These are phyloP conservation scores for Paraplagusia blochii DNA, from an alignment of 2,113 vertebrate genomes.

Conservation along the genomic window DNA sequence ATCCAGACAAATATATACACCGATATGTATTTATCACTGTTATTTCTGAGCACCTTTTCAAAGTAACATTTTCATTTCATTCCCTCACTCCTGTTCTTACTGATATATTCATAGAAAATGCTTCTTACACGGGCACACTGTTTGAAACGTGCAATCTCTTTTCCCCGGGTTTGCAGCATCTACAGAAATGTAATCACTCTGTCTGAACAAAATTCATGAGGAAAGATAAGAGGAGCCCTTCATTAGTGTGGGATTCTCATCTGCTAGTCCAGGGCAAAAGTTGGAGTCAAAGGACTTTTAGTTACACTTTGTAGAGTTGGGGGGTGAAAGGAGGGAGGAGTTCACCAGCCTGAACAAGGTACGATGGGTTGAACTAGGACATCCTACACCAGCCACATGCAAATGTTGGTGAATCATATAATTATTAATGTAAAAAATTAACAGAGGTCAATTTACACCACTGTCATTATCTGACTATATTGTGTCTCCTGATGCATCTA, in stretches of 20 bases:
- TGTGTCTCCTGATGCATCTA: no score
- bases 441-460: no score
- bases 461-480: no score
- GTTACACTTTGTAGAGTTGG: slow-evolving; percentile 34
- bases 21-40: slow-evolving; percentile 12
- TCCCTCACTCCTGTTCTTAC: slow-evolving; percentile 26
- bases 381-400: no score
- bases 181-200: slow-evolving; percentile 66
- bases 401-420: no score
- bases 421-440: no score
- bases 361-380: not conserved
- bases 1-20: slow-evolving; percentile 10
- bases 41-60: slow-evolving; percentile 15
- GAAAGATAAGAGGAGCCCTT: slow-evolving; percentile 56
- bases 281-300: slow-evolving; percentile 32
- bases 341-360: not conserved
- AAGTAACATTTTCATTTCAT: slow-evolving; percentile 45
- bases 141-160: slow-evolving; percentile 40
- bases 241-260: slow-evolving; percentile 42
- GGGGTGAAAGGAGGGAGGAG: slow-evolving; percentile 19
- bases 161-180: slow-evolving; percentile 57
- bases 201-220: slow-evolving; percentile 74
- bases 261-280: slow-evolving; percentile 28
- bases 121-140: slow-evolving; percentile 41
- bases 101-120: slow-evolving; percentile 74